These are phyloP conservation scores for Diarsia brunnea DNA, from an alignment of 2,888 invertebrate genomes.

Conservation along the genomic window DNA sequence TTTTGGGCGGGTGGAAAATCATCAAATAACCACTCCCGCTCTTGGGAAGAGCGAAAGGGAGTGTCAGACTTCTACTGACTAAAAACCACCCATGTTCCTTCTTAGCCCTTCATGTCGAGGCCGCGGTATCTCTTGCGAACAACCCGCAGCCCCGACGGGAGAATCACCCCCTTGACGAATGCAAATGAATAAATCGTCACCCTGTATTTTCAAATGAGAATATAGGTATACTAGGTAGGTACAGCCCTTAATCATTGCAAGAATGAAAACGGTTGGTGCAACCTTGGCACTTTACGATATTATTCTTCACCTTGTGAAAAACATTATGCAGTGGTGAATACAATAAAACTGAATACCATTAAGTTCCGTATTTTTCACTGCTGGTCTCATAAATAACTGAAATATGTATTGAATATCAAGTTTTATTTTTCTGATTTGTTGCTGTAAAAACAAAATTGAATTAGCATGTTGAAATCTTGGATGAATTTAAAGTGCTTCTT, in stretches of 20 bases:
- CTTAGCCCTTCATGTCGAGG: too few relatives aligned
- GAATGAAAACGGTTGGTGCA: conserved; percentile 12
- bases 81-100: too few relatives aligned
- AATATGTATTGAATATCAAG: conserved; percentile 28
- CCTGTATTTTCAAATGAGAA: too few relatives aligned
- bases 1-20: too few relatives aligned
- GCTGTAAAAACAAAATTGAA: background rate
- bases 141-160: too few relatives aligned
- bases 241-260: background rate
- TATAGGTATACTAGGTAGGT: too few relatives aligned
- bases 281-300: conserved; percentile 2
- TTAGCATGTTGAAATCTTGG: background rate
- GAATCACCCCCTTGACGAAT: too few relatives aligned
- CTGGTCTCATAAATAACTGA: conserved; percentile 24
- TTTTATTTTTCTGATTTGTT: conserved; percentile 7
- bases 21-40: too few relatives aligned
- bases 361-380: conserved; percentile 24
- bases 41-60: too few relatives aligned
- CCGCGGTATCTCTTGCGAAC: too few relatives aligned
- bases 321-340: conserved; percentile 11
- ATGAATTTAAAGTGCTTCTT: background rate
- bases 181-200: too few relatives aligned
- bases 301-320: conserved; percentile 15
- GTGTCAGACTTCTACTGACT: too few relatives aligned
- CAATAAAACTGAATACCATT: conserved; percentile 11